Evolutionary conservation across 2,888 invertebrate species (phyloP).

Genomic region (Trimorus sp.): DNA sequence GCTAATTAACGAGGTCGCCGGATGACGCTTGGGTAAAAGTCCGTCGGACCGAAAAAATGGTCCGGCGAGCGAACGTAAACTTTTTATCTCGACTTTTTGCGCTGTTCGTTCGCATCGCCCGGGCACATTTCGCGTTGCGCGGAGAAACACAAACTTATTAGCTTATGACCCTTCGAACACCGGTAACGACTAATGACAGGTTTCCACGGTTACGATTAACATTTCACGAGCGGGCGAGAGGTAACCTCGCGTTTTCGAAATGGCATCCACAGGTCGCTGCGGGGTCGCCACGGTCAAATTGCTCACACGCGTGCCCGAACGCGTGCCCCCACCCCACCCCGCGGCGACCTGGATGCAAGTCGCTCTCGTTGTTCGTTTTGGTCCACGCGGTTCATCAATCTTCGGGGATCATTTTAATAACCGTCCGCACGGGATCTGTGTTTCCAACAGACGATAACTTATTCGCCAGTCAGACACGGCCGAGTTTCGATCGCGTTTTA

Average conservation of each 20-base stretch:
- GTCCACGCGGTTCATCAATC: conserved; percentile 45
- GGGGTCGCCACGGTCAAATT: conserved; percentile 58
- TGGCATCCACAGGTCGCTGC: conserved; percentile 49
- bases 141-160: conserved; percentile 67
- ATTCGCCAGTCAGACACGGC: conserved; percentile 27
- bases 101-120: not conserved
- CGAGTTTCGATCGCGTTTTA: conserved; percentile 33
- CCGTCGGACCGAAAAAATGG: too few species aligned
- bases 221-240: conserved; percentile 70
- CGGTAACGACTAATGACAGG: conserved; percentile 70
- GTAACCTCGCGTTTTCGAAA: conserved; percentile 62
- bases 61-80: too few species aligned
- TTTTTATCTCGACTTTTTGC: not conserved
- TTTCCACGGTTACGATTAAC: conserved; percentile 72
- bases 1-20: conserved; percentile 17
- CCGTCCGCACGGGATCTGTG: conserved; percentile 28
- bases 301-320: conserved; percentile 58
- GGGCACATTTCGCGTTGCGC: conserved; percentile 21
- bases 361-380: conserved; percentile 28
- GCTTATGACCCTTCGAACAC: conserved; percentile 66
- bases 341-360: conserved; percentile 30
- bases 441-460: conserved; percentile 31
- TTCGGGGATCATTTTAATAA: conserved; percentile 57
- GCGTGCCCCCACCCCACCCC: conserved; percentile 7
- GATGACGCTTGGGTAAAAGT: too few species aligned